Conservation (phyloP, 1,140 invertebrate species). For the Drosophila nikananu region DNA sequence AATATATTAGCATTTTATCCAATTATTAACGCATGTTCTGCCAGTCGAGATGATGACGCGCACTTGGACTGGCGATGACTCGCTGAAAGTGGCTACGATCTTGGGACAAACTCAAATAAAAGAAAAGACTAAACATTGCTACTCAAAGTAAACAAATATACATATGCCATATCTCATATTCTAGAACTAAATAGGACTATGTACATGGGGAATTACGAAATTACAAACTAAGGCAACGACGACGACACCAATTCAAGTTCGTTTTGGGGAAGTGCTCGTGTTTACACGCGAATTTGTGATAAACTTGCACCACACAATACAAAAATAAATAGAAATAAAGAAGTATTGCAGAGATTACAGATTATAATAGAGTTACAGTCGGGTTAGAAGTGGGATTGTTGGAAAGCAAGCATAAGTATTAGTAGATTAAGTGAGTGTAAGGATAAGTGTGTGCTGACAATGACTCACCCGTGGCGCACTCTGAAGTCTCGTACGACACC, state of each 20-base stretch:
- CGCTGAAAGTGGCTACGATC: conserved; percentile 36
- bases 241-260: conserved; percentile 34
- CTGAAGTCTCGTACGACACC: conserved; percentile 83
- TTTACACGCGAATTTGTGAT: conserved; percentile 49
- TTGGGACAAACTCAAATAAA: conserved; percentile 34
- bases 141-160: conserved; percentile 42
- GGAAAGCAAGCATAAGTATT: conserved; percentile 69
- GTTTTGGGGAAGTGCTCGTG: conserved; percentile 30
- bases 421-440: conserved; percentile 36
- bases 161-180: conserved; percentile 44
- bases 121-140: conserved; percentile 16
- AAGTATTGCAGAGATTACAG: conserved; percentile 8
- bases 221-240: conserved; percentile 20
- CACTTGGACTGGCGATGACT: background rate
- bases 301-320: conserved; percentile 63
- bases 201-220: conserved; percentile 41
- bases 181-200: conserved; percentile 55
- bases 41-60: conserved; percentile 25
- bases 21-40: conserved; percentile 25
- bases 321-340: background rate
- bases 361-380: conserved; percentile 32
- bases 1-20: conserved; percentile 48
- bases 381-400: conserved; percentile 37
- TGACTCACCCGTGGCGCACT: conserved; percentile 83
- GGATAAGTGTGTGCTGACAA: conserved; percentile 19